Evolutionary conservation across 2,888 invertebrate genomes (phyloP).

Genomic region (Aphodius granarius): DNA sequence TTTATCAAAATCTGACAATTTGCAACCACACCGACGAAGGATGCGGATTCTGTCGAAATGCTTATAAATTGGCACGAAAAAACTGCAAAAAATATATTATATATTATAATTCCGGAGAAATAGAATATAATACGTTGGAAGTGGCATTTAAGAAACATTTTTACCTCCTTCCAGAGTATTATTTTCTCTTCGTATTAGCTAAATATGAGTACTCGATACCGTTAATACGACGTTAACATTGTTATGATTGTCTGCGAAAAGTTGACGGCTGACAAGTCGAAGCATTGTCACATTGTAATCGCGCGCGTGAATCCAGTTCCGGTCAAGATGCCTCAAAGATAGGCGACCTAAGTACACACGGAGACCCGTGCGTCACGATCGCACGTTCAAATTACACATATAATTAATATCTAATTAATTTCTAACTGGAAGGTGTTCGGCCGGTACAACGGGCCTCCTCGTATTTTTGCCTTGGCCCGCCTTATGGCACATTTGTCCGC

Average conservation of each 20-base stretch:
- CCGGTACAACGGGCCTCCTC: constrained; percentile 24
- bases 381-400: constrained; percentile 28
- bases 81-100: too few relatives aligned
- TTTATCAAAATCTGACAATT: too few relatives aligned
- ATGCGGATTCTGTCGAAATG: too few relatives aligned
- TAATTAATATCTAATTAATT: constrained; percentile 36
- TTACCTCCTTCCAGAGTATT: too few relatives aligned
- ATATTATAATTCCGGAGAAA: too few relatives aligned
- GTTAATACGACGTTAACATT: constrained; percentile 29
- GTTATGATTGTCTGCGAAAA: constrained; percentile 26
- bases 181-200: too few relatives aligned
- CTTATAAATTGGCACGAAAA: too few relatives aligned
- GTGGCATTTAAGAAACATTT: too few relatives aligned
- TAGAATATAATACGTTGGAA: too few relatives aligned
- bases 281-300: not conserved
- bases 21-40: too few relatives aligned
- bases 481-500: constrained; percentile 22
- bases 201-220: too few relatives aligned
- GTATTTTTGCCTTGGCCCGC: constrained; percentile 20
- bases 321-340: not conserved
- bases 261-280: not conserved
- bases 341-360: not conserved
- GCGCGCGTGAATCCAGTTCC: not conserved
- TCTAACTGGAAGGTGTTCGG: constrained; percentile 28
- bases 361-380: constrained; percentile 20